Evolutionary conservation across 2,888 invertebrate species (phyloP), one percentile per base, ranked within the genome.

Genomic region (Orthosia incerta): DNA sequence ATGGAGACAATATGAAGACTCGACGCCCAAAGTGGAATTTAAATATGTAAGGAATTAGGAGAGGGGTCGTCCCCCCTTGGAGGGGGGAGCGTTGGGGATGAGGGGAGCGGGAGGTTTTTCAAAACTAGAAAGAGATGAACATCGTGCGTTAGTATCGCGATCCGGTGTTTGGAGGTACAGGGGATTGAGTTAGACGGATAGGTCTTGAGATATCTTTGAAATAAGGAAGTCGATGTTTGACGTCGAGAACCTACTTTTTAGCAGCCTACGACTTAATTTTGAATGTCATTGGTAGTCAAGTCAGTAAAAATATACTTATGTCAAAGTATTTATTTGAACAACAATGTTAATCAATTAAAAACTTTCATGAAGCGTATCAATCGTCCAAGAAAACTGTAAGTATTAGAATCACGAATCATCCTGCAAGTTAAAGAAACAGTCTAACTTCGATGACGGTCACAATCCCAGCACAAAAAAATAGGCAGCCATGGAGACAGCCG

Each of bases 121-220:
- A 95, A 96, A 96, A 96, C 96, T 96, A 96, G 96, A 96, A 96
- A 96, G 96, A 96, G 96, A 95, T 95, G 95, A 96, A 96, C 96
- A 94, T 92, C 86, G 86, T 86, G 95, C 92, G 95, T 94, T 95
- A 95, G 95, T 95, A 95, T 95, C 95, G 95, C 95, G 95, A 96
- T 95, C 94, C 92, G 79, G 85, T 82, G 85, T 87, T 86, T 84
- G 84, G 67, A 71, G 64, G 73, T 75, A 85, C 74, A 74, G 4
- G 92, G 39, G 82, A 66, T 71, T 71, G 75, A 61, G 82, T 91
- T 91, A 89, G 89, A 88, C 1, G 63, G 90, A 92, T 86, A 16
- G 0, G 73, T 95, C 94, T 85, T 55, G 69, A 91, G 94, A 94
- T 92, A 89, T 83, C 45, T 7, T 45, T 13, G 3, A 2, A 2